These are phyloP conservation scores for Menura novaehollandiae DNA, from an alignment of 2,113 vertebrate genomes.

Conservation along the genomic window DNA sequence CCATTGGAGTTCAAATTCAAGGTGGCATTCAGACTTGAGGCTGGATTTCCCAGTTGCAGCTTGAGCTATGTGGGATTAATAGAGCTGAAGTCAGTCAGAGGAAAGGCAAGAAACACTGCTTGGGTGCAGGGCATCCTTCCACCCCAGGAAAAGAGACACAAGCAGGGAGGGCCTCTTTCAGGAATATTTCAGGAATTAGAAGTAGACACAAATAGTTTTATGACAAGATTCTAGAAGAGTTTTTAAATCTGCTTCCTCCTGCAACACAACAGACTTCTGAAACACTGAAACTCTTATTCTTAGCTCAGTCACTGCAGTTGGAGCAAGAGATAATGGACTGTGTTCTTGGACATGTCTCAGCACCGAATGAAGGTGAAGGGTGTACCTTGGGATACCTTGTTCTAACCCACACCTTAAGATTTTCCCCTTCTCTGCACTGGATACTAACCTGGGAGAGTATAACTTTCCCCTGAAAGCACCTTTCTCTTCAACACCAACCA, in stretches of 20 bases:
- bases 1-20: not conserved
- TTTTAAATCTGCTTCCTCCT: not conserved
- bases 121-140: not conserved
- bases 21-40: not conserved
- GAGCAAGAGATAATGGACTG: not conserved
- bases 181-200: not conserved
- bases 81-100: not conserved
- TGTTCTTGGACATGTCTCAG: not conserved
- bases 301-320: not conserved
- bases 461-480: not conserved
- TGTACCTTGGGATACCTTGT: not conserved
- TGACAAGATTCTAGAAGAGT: not conserved
- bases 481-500: not conserved
- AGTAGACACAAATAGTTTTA: not conserved
- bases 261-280: not conserved
- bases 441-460: not conserved
- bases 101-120: not conserved
- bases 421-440: not conserved
- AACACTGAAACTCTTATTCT: not conserved
- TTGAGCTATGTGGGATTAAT: not conserved
- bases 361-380: not conserved
- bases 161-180: not conserved
- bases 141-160: not conserved
- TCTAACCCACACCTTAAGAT: not conserved
- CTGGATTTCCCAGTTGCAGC: not conserved